Evolutionary conservation across 2,113 vertebrate genomes (phyloP).

Genomic region (Dicentrarchus labrax): DNA sequence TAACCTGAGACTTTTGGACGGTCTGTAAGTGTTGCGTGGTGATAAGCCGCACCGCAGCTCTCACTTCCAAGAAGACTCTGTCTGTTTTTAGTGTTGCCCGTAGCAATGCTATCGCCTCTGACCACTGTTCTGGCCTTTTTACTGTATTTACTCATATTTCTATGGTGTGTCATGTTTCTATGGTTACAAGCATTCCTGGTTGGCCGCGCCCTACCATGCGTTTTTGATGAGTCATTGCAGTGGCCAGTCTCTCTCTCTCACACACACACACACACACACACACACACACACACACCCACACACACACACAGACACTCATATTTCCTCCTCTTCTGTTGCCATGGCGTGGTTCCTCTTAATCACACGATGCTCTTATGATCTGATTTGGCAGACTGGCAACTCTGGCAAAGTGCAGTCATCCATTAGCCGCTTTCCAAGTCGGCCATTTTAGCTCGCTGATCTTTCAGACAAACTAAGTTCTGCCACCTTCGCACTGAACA

Average conservation of each 20-base stretch:
- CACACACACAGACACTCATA: constrained; percentile 15
- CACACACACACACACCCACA: constrained; percentile 32
- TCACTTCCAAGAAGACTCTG: constrained; percentile 51
- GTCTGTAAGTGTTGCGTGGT: not conserved
- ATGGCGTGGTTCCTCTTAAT: constrained; percentile 57
- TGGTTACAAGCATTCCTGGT: constrained; percentile 52
- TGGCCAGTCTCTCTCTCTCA: constrained; percentile 9
- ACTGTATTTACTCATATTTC: constrained; percentile 61
- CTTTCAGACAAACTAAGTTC: too few species aligned
- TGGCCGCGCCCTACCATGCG: constrained; percentile 60
- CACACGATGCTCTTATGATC: constrained; percentile 53
- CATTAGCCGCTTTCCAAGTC: constrained; percentile 18
- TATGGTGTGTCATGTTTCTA: constrained; percentile 56
- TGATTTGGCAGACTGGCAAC: constrained; percentile 22
- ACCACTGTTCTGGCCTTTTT: constrained; percentile 46
- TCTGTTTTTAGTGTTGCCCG: constrained; percentile 66
- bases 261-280: not conserved
- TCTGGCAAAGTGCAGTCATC: constrained; percentile 25
- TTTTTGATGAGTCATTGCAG: constrained; percentile 75
- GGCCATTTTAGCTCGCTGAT: constrained; percentile 37
- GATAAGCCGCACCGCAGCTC: not conserved
- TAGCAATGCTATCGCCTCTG: constrained; percentile 47
- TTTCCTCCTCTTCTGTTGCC: constrained; percentile 44
- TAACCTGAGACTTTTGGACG: constrained; percentile 15
- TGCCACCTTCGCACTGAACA: not conserved